phyloP scores from a whole-genome alignment of 2,797 vertebrate genomes.

The Anas bernieri region DNA sequence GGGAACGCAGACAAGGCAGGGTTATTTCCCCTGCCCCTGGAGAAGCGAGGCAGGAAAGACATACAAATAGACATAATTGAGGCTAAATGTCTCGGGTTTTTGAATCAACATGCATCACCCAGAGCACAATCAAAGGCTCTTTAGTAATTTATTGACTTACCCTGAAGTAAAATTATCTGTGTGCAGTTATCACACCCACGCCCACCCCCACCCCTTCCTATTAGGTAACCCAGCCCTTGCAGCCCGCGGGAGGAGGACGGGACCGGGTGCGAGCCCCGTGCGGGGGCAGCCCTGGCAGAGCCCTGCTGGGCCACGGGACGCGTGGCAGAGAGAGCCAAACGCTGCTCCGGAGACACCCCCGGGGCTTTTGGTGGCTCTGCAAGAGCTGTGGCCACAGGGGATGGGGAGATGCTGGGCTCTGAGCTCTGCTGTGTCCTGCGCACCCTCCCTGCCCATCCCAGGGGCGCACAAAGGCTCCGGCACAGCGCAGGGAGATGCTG shows the following conservation, averaged over 20 bases:
- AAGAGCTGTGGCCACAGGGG: rapidly evolving
- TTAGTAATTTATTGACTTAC: constrained; percentile 72
- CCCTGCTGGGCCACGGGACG: not conserved
- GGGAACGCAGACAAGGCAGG: constrained; percentile 46
- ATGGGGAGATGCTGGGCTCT: rapidly evolving
- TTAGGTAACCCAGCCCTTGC: constrained; percentile 44
- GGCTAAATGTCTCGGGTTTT: constrained; percentile 59
- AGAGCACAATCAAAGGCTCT: constrained; percentile 65
- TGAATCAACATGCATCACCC: constrained; percentile 64
- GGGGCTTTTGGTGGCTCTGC: not conserved
- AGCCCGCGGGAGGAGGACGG: not conserved
- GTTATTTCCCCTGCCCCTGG: constrained; percentile 19
- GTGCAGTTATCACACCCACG: constrained; percentile 57
- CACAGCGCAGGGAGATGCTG: not conserved
- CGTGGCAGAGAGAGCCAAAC: not conserved
- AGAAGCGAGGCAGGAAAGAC: constrained; percentile 57
- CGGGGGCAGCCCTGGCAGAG: not conserved
- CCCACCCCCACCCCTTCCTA: constrained; percentile 61
- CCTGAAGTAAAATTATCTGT: constrained; percentile 63
- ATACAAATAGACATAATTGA: constrained; percentile 62
- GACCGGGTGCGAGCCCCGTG: not conserved
- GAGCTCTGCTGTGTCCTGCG: rapidly evolving
- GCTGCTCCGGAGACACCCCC: not conserved
- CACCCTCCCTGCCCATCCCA: not conserved
- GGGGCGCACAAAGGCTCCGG: rapidly evolving